These are phyloP conservation scores for Melieria picta DNA, from an alignment of 2,888 invertebrate genomes.

Conservation along the genomic window DNA sequence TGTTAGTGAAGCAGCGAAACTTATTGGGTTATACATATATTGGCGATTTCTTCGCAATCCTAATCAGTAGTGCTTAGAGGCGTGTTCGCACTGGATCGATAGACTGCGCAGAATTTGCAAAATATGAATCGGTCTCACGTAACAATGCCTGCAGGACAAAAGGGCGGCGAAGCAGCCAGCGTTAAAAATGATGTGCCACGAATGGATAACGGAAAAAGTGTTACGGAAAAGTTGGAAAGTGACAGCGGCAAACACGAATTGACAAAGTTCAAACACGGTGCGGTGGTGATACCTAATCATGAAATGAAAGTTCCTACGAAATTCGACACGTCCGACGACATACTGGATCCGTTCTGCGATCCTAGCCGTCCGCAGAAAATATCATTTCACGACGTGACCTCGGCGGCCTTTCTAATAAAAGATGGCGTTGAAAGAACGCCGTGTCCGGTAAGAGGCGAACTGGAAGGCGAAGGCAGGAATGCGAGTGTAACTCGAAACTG, in stretches of 20 bases:
- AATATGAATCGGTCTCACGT: no score
- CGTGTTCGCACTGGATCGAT: no score
- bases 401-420: slow-evolving; percentile 89
- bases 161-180: neutral
- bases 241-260: slow-evolving; percentile 13
- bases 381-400: slow-evolving; percentile 86
- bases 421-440: slow-evolving; percentile 85
- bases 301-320: slow-evolving; percentile 16
- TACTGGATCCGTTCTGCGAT: slow-evolving; percentile 71
- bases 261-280: no score
- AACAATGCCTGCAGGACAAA: neutral
- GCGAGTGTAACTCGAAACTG: neutral
- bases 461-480: no score
- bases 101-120: no score
- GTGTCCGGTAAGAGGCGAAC: slow-evolving; percentile 72
- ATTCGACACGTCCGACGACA: slow-evolving; percentile 46
- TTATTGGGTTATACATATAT: no score
- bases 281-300: slow-evolving; percentile 27
- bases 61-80: no score
- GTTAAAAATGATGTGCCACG: neutral
- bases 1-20: no score
- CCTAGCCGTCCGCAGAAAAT: slow-evolving; percentile 77
- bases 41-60: no score
- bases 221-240: slow-evolving; percentile 22
- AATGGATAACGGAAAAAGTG: slow-evolving; percentile 3